Conservation (phyloP, 1,140 invertebrate genomes). For the Drosophila parabipectinata region DNA sequence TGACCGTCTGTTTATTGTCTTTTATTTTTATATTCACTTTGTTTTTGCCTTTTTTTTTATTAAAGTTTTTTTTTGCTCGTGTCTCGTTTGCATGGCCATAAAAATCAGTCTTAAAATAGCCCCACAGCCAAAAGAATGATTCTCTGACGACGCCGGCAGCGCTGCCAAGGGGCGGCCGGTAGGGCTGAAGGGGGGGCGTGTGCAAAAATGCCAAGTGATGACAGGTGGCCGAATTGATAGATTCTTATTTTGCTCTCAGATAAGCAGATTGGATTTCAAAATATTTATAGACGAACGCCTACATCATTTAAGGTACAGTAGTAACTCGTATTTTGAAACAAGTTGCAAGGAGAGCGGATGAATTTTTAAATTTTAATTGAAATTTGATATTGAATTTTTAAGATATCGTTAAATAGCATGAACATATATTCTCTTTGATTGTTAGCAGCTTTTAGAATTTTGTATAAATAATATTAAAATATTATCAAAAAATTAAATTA, state of each 20-base stretch:
- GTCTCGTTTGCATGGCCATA: conserved; percentile 52
- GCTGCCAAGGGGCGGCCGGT: neutral
- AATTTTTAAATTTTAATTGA: too few species aligned
- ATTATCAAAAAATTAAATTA: too few species aligned
- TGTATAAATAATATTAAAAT: too few species aligned
- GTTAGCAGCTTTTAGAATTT: too few species aligned
- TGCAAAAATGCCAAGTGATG: neutral
- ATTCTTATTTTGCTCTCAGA: neutral
- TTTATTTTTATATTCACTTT: conserved; percentile 9
- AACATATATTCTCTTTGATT: too few species aligned
- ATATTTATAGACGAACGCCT: conserved; percentile 1
- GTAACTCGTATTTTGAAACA: neutral
- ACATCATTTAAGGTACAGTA: neutral
- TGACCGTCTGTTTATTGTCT: conserved; percentile 7
- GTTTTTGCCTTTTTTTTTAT: conserved; percentile 7
- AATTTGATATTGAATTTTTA: too few species aligned
- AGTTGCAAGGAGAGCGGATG: too few species aligned
- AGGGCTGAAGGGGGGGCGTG: neutral
- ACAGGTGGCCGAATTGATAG: conserved; percentile 5
- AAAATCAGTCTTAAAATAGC: conserved; percentile 67
- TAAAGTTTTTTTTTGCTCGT: conserved; percentile 34
- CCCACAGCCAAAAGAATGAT: conserved; percentile 12
- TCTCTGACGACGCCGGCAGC: conserved; percentile 11
- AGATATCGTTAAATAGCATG: too few species aligned
- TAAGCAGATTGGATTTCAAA: conserved; percentile 2